Conservation (phyloP, 2,888 invertebrate genomes). For the Junonia oenone region DNA sequence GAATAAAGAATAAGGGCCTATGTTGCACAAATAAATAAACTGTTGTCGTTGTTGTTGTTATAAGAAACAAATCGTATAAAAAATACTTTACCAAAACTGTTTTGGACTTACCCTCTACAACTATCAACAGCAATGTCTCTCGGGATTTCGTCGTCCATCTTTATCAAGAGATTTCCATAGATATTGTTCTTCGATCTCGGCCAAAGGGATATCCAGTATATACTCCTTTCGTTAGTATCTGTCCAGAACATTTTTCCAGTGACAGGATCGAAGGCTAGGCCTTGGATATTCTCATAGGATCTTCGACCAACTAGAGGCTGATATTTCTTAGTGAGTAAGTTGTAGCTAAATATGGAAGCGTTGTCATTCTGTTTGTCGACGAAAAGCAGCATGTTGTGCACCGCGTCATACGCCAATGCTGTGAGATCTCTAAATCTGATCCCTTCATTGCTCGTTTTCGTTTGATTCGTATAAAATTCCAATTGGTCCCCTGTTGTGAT, state of each 20-base stretch:
- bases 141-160: conserved; percentile 80
- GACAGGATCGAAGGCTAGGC: conserved; percentile 87
- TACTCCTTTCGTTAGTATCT: conserved; percentile 82
- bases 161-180: conserved; percentile 59
- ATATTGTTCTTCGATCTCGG: conserved; percentile 50
- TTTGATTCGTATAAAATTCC: conserved; percentile 77
- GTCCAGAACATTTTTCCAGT: conserved; percentile 90
- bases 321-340: conserved; percentile 56
- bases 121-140: conserved; percentile 88
- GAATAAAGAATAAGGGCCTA: conserved; percentile 16
- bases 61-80: neutral
- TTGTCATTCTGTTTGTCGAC: conserved; percentile 83
- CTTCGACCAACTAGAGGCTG: conserved; percentile 69
- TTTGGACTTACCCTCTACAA: conserved; percentile 84
- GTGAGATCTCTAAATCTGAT: conserved; percentile 81
- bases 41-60: no score
- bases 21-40: no score
- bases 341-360: conserved; percentile 83
- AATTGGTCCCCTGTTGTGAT: conserved; percentile 84
- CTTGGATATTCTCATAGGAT: conserved; percentile 81
- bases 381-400: conserved; percentile 82
- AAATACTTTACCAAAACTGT: neutral
- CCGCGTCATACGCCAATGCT: conserved; percentile 85
- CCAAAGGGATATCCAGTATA: conserved; percentile 71
- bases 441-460: conserved; percentile 60